Evolutionary conservation across 1,140 invertebrate species (phyloP).

Genomic region (Steinernema khuongi): DNA sequence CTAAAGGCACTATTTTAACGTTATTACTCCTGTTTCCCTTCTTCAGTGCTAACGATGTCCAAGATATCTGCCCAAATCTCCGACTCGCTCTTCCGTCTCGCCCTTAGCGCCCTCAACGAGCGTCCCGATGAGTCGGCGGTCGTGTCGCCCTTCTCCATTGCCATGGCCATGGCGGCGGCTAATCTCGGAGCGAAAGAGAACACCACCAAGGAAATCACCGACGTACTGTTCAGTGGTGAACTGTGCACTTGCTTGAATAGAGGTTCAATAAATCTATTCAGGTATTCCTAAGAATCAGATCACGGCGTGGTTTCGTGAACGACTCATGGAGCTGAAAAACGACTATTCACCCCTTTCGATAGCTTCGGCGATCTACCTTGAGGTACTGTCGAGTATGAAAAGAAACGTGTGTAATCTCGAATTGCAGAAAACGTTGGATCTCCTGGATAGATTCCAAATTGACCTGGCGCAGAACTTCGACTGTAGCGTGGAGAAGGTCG

Average conservation of each 20-base stretch:
- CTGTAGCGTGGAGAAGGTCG: not conserved
- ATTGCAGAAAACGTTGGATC: not conserved
- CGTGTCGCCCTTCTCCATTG: not conserved
- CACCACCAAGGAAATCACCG: not conserved
- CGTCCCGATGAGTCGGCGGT: not conserved
- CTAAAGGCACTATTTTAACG: too few relatives aligned
- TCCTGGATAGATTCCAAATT: not conserved
- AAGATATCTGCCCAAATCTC: not conserved
- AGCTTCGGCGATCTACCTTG: not conserved
- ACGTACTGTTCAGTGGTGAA: not conserved
- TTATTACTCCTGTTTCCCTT: too few relatives aligned
- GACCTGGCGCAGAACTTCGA: not conserved
- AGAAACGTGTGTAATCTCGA: too few relatives aligned
- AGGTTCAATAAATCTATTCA: too few relatives aligned
- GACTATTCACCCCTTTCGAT: not conserved
- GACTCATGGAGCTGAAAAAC: not conserved
- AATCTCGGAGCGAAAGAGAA: not conserved
- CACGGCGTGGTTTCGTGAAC: not conserved
- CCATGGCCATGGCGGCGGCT: not conserved
- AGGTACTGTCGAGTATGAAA: not conserved
- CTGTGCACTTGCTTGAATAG: too few relatives aligned
- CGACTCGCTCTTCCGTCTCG: not conserved
- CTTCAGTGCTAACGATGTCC: too few relatives aligned
- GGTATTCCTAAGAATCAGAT: not conserved
- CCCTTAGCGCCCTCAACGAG: not conserved